Evolutionary conservation across 1,140 invertebrate species (phyloP).

Genomic region (Heliothis virescens): DNA sequence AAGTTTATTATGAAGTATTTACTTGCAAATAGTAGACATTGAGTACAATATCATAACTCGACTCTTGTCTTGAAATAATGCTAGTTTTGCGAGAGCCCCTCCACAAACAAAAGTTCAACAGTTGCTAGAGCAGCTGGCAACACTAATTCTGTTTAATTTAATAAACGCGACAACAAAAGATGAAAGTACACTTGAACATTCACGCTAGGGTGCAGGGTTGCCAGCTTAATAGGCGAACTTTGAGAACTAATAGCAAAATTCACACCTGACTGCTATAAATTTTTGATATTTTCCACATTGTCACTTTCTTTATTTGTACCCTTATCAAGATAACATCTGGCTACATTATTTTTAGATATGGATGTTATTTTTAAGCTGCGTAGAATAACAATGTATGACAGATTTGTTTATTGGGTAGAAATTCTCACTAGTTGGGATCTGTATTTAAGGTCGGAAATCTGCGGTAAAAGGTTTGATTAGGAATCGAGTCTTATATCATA

Average conservation of each 20-base stretch:
- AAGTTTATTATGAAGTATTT: too few species aligned
- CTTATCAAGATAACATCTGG: too few species aligned
- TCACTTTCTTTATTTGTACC: too few species aligned
- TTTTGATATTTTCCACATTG: too few species aligned
- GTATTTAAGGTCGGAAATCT: too few species aligned
- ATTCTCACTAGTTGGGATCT: too few species aligned
- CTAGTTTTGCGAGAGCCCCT: background rate
- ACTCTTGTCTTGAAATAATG: background rate
- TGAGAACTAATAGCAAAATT: background rate
- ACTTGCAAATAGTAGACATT: background rate
- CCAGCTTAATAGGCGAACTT: background rate
- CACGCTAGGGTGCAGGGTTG: constrained; percentile 21
- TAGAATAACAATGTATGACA: too few species aligned
- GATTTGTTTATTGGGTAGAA: too few species aligned
- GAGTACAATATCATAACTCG: background rate
- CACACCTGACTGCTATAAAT: background rate
- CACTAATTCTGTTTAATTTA: constrained; percentile 44
- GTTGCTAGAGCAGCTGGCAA: constrained; percentile 18
- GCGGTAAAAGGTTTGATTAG: too few species aligned
- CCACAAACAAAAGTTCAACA: constrained; percentile 6
- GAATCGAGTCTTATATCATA: too few species aligned
- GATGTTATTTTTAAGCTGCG: too few species aligned
- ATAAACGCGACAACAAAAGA: constrained; percentile 30
- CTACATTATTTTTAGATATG: too few species aligned
- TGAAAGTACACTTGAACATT: constrained; percentile 36